Base-by-base conservation (phyloP, 2,888 invertebrate genomes). In the Tyria jacobaeae region DNA sequence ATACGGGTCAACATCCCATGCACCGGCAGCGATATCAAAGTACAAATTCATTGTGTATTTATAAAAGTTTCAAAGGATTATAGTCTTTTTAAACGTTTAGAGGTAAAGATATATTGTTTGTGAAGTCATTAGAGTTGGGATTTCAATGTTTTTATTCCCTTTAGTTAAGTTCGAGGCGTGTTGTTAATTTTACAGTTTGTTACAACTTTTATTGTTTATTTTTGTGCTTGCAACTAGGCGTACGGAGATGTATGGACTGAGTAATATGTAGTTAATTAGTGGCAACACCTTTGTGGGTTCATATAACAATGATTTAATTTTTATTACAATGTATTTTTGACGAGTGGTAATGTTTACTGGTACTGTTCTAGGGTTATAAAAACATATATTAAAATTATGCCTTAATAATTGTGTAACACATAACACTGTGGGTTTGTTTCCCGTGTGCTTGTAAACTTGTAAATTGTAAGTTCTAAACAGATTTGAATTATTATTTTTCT, bases 51-150 rank as follows among this genome's bases (percentile, higher is more conserved):
- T 78, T 76, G 73, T 78, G 51, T 63, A 68, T 14, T 24, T 21
- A 31, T 3, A 4, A 31, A 39, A 25, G 14, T 62, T 54, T 66
- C 53, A 67, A 35, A 48, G 69, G 73, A 77, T 60, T 70, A 55
- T 84, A 53, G 61, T 7, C 75, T 62, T 78, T 85, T 73, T 12
- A 6, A 25, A 34, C 47, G 52, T 62, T 72, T 71, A 72, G 70
- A 80, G 78, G 82, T 83, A 73, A 75, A 76, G 80, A 78, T 81
- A 81, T 85, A 82, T 81, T 89, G 81, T 90, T 90, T 90, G 83
- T 64, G 31, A 51, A 78, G 85, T 83, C 78, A 83, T 89, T 90
- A 88, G 83, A 82, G 83, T 78, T 62, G 70, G 80, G 73, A 80
- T 85, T 88, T 83, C 82, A 83, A 80, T 87, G 86, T 86, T 88